Evolutionary conservation across 1,140 invertebrate genomes (phyloP).

Genomic region (Yoshiicerus persimilis): DNA sequence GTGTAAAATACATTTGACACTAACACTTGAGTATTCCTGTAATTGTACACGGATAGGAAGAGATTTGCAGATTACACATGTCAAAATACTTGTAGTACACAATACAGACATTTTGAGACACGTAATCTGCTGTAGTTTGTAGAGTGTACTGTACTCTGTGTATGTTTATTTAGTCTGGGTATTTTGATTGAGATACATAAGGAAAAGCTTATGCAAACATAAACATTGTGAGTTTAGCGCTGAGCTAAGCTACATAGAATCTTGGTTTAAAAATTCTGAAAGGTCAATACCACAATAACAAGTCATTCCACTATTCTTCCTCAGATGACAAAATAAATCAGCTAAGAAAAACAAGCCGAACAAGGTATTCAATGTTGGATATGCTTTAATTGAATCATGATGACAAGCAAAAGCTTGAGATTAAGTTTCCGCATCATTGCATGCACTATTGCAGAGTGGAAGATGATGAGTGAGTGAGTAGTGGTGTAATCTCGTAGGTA

Average conservation of each 20-base stretch:
- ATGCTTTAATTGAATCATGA: neutral
- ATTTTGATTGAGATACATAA: neutral
- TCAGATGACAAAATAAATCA: neutral
- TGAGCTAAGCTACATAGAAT: neutral
- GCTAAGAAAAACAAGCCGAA: neutral
- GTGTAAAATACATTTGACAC: too few relatives aligned
- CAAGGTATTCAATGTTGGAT: neutral
- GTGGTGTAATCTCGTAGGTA: neutral
- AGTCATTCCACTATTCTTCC: conserved; percentile 16
- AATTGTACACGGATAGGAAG: too few relatives aligned
- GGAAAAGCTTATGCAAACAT: neutral
- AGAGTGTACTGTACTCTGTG: too few relatives aligned
- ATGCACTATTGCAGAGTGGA: neutral
- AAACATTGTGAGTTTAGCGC: too few relatives aligned
- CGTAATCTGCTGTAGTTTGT: too few relatives aligned
- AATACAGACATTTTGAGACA: too few relatives aligned
- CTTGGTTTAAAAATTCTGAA: neutral
- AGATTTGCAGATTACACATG: too few relatives aligned
- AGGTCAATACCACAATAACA: conserved; percentile 13
- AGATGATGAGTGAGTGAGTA: neutral
- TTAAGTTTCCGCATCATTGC: neutral
- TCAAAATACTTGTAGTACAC: too few relatives aligned
- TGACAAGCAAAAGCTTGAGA: neutral
- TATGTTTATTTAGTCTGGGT: too few relatives aligned
- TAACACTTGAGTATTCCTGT: too few relatives aligned